These are phyloP conservation scores for Limnodromus scolopaceus DNA, from an alignment of 2,797 vertebrate genomes.

Conservation along the genomic window DNA sequence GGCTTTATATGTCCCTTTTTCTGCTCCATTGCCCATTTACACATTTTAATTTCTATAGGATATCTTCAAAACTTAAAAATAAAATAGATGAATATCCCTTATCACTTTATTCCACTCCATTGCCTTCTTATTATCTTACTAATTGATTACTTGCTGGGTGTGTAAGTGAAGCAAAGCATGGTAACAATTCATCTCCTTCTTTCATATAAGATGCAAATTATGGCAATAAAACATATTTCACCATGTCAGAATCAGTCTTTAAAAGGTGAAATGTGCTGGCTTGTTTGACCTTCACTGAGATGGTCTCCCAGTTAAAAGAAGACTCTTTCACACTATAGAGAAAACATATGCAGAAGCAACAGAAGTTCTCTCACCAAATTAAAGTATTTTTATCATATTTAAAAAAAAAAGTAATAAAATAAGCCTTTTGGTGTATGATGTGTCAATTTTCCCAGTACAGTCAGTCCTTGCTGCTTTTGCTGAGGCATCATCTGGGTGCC, in stretches of 20 bases:
- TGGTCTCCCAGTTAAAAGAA: too few species aligned
- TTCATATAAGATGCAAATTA: conserved; percentile 24
- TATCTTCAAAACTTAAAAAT: background rate
- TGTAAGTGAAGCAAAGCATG: conserved; percentile 11
- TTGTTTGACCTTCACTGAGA: background rate
- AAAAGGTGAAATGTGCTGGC: background rate
- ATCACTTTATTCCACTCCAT: conserved; percentile 40
- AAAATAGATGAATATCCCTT: background rate
- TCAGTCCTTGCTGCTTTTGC: background rate
- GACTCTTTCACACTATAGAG: background rate
- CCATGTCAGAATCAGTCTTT: background rate
- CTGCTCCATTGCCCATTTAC: background rate
- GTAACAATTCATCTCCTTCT: background rate
- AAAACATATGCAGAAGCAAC: background rate
- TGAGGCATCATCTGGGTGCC: background rate
- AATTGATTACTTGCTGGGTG: conserved; percentile 52
- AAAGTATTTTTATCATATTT: background rate
- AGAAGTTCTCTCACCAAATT: background rate
- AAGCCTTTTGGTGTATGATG: background rate
- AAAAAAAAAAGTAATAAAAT: too few species aligned
- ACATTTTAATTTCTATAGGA: conserved; percentile 10
- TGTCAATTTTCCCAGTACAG: background rate
- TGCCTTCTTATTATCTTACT: conserved; percentile 50
- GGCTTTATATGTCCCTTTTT: background rate
- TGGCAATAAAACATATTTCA: conserved; percentile 9